These are phyloP conservation scores for Zoanthus sociatus DNA, from an alignment of 92 coral and sea anemone species.

Conservation along the genomic window DNA sequence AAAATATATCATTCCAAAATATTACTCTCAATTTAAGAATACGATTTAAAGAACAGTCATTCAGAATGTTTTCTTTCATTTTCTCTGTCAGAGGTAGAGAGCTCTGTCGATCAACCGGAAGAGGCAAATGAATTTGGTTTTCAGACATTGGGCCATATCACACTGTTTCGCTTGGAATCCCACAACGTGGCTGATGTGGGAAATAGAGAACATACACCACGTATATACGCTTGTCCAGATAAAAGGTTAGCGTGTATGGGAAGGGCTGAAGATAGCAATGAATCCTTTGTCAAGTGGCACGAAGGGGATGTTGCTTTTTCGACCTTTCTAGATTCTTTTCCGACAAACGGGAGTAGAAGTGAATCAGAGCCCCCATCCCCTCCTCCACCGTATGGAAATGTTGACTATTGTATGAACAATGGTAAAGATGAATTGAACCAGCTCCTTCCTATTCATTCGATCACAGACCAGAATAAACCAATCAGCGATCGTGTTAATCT, in stretches of 20 bases:
- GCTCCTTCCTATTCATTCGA: neutral
- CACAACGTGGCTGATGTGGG: neutral
- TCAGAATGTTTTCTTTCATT: neutral
- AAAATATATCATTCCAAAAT: too few relatives aligned
- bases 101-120: neutral
- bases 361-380: slow-evolving; percentile 5
- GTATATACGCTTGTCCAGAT: slow-evolving; percentile 17
- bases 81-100: neutral
- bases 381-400: slow-evolving; percentile 10
- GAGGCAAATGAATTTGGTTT: neutral
- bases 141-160: slow-evolving; percentile 34
- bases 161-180: neutral
- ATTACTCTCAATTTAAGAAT: neutral
- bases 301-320: slow-evolving; percentile 12
- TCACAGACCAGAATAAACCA: neutral
- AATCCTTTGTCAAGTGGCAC: neutral
- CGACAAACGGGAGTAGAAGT: neutral
- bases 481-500: neutral
- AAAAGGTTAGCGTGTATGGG: slow-evolving; percentile 12
- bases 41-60: neutral
- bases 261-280: neutral
- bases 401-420: neutral
- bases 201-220: neutral
- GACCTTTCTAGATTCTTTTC: slow-evolving; percentile 6
- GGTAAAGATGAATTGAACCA: neutral